A percentile compares a stretch with the other conserved stretches of the same genome.
Evolutionary conservation across 1,140 invertebrate species (phyloP).

Genomic region (Chlorops oryzae): DNA sequence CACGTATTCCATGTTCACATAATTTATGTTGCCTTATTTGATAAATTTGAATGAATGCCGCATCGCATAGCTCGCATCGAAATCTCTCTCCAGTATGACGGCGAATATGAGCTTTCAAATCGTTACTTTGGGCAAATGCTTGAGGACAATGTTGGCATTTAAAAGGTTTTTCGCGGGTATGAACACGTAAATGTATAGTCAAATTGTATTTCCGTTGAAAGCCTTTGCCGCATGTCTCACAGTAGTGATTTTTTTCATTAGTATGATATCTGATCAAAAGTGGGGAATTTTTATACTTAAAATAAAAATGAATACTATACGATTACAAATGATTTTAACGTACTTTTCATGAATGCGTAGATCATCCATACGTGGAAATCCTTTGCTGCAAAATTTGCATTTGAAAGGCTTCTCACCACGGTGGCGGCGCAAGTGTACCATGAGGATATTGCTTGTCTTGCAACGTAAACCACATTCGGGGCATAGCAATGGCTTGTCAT

Average conservation of each 20-base stretch:
- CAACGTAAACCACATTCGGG: conserved; percentile 50
- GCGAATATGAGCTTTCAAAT: conserved; percentile 53
- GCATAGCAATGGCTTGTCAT: conserved; percentile 50
- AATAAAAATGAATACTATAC: neutral
- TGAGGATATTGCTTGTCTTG: conserved; percentile 49
- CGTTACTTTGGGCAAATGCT: conserved; percentile 51
- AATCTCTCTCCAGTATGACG: conserved; percentile 50
- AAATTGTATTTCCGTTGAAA: conserved; percentile 50
- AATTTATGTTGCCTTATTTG: conserved; percentile 50
- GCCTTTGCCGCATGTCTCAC: conserved; percentile 50
- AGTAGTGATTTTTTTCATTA: conserved; percentile 62
- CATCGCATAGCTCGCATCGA: conserved; percentile 52
- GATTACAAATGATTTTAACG: too few species aligned
- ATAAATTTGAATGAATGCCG: conserved; percentile 52
- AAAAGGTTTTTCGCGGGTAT: conserved; percentile 53
- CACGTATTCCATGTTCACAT: conserved; percentile 46
- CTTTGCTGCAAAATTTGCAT: conserved; percentile 48
- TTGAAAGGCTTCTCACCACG: conserved; percentile 51
- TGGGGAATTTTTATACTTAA: neutral
- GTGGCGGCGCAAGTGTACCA: conserved; percentile 51
- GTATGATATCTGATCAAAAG: conserved; percentile 53
- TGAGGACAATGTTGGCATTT: conserved; percentile 52
- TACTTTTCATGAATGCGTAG: conserved; percentile 48
- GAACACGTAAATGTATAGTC: conserved; percentile 50
- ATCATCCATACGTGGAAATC: conserved; percentile 50